A percentile compares a stretch with the other conserved stretches of the same genome.
Conservation (phyloP, 1,140 invertebrate genomes). For the Meloidogyne exigua region DNA sequence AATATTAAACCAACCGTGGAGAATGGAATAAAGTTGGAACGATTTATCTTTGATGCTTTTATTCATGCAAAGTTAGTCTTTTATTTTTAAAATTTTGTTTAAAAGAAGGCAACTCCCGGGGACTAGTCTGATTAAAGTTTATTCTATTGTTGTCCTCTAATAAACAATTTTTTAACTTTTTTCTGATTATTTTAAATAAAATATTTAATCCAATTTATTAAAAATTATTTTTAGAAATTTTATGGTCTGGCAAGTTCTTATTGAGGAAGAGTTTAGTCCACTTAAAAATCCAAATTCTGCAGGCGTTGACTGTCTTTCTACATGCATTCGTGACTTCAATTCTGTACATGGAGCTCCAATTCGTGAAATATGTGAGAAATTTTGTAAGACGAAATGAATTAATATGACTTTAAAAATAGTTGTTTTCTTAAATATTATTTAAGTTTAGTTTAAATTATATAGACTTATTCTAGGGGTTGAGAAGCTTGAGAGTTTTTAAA, state of each 20-base stretch:
- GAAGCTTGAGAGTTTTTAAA: no score
- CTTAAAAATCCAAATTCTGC: conserved; percentile 84
- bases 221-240: conserved; percentile 71
- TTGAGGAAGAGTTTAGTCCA: conserved; percentile 92
- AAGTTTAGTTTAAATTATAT: no score
- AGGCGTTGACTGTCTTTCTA: conserved; percentile 77
- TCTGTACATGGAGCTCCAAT: not conserved
- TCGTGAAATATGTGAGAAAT: not conserved
- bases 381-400: not conserved
- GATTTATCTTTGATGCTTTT: conserved; percentile 98
- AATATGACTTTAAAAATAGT: not conserved
- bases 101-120: not conserved
- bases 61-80: conserved; percentile 75
- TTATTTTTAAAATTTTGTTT: not conserved
- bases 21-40: conserved; percentile 98
- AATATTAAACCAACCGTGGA: conserved; percentile 75
- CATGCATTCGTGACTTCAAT: conserved; percentile 72
- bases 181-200: no score
- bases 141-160: no score
- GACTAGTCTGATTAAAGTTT: no score
- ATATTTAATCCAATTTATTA: no score
- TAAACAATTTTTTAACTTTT: no score
- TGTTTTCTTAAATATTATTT: not conserved
- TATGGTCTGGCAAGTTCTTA: conserved; percentile 85
- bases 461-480: no score